Conservation (phyloP, 2,888 invertebrate genomes). For the Brachynemurus nebulosus region DNA sequence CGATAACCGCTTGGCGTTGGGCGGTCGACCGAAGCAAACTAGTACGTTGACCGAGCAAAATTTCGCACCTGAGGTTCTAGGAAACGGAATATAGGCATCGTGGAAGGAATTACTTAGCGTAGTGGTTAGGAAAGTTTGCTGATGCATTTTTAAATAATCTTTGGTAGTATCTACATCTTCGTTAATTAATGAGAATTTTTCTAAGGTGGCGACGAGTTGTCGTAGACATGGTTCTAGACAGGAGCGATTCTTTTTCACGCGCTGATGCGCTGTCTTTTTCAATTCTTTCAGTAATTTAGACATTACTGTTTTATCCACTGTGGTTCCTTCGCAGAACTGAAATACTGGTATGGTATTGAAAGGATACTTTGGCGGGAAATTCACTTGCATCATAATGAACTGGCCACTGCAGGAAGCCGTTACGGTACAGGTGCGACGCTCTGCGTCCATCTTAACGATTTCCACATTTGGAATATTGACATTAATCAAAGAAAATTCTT, state of each 20-base stretch:
- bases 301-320: slow-evolving; percentile 52
- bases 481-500: slow-evolving; percentile 63
- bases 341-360: slow-evolving; percentile 50
- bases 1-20: slow-evolving; percentile 51
- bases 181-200: slow-evolving; percentile 41
- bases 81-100: slow-evolving; percentile 85
- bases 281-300: slow-evolving; percentile 65
- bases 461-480: slow-evolving; percentile 60
- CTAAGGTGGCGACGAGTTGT: slow-evolving; percentile 50
- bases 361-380: slow-evolving; percentile 63
- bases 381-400: slow-evolving; percentile 43
- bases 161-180: slow-evolving; percentile 25
- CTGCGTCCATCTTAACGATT: slow-evolving; percentile 37
- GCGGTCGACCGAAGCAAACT: slow-evolving; percentile 72
- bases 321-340: slow-evolving; percentile 49
- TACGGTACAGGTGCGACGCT: slow-evolving; percentile 42
- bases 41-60: slow-evolving; percentile 80
- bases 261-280: slow-evolving; percentile 64
- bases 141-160: slow-evolving; percentile 19
- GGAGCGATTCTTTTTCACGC: slow-evolving; percentile 71
- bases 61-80: slow-evolving; percentile 83
- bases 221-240: slow-evolving; percentile 79
- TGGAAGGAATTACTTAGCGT: slow-evolving; percentile 32
- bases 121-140: slow-evolving; percentile 19
- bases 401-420: slow-evolving; percentile 39